Evolutionary conservation across 2,888 invertebrate species (phyloP).

Genomic region (Eustalomyia histrio): DNA sequence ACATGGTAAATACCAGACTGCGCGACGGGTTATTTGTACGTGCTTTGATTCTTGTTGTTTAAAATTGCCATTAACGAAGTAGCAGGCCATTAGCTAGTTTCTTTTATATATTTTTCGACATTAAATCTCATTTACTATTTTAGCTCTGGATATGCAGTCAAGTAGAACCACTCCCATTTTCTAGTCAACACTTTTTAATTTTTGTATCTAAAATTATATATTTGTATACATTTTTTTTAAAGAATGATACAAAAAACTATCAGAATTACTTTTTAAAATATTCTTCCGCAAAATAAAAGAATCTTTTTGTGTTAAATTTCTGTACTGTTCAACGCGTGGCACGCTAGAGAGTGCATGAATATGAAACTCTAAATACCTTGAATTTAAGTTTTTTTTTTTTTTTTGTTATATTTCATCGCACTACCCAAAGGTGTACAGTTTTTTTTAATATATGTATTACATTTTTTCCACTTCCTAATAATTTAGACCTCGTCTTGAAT

Average conservation of each 20-base stretch:
- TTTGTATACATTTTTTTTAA: conserved; percentile 4
- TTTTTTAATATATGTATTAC: no score
- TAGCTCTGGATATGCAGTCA: conserved; percentile 42
- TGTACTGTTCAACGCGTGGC: background rate
- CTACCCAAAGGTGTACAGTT: no score
- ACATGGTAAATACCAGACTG: no score
- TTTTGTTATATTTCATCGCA: no score
- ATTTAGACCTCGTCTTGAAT: no score
- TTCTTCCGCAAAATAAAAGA: conserved; percentile 1
- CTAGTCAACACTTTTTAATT: conserved; percentile 1
- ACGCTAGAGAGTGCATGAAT: background rate
- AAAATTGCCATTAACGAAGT: no score
- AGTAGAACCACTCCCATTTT: conserved; percentile 54
- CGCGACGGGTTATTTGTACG: no score
- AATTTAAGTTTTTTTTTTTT: no score
- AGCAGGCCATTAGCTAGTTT: no score
- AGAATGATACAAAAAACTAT: background rate
- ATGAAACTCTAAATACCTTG: no score
- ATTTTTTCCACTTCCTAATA: no score
- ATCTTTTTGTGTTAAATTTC: background rate
- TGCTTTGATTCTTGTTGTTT: no score
- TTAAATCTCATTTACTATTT: conserved; percentile 16
- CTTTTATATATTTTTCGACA: conserved; percentile 14
- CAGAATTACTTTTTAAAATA: background rate
- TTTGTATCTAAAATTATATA: background rate